Evolutionary conservation across 2,888 invertebrate species (phyloP).

Genomic region (Piscicola geometra): DNA sequence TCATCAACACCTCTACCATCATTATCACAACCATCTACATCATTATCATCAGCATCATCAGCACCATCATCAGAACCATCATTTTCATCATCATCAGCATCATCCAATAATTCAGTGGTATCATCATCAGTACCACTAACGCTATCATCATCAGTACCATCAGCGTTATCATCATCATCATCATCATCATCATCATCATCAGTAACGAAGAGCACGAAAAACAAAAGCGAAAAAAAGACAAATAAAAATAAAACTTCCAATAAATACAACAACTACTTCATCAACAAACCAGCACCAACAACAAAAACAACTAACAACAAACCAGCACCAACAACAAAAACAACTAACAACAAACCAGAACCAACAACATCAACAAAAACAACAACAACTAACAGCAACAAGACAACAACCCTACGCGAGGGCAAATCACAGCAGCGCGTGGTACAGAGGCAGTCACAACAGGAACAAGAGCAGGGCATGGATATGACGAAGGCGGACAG

Average conservation of each 20-base stretch:
- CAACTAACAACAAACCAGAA: neutral
- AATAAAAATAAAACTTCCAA: too few relatives aligned
- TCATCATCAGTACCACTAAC: too few relatives aligned
- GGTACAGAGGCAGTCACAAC: neutral
- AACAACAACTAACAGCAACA: neutral
- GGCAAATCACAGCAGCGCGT: too few relatives aligned
- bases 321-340: too few relatives aligned
- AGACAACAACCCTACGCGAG: neutral
- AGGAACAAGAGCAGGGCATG: neutral
- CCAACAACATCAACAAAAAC: neutral
- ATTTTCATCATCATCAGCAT: neutral
- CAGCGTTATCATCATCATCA: too few relatives aligned
- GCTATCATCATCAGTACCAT: too few relatives aligned
- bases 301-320: too few relatives aligned
- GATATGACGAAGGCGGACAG: neutral
- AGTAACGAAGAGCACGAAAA: too few relatives aligned
- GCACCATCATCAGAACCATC: neutral
- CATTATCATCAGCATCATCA: neutral
- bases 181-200: too few relatives aligned
- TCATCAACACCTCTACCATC: neutral
- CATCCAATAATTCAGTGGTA: neutral
- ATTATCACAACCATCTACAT: neutral
- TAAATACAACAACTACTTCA: too few relatives aligned
- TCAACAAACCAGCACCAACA: too few relatives aligned
- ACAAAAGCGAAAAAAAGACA: too few relatives aligned